Conservation (phyloP, 2,113 vertebrate species). For the Salvelinus sp. region DNA sequence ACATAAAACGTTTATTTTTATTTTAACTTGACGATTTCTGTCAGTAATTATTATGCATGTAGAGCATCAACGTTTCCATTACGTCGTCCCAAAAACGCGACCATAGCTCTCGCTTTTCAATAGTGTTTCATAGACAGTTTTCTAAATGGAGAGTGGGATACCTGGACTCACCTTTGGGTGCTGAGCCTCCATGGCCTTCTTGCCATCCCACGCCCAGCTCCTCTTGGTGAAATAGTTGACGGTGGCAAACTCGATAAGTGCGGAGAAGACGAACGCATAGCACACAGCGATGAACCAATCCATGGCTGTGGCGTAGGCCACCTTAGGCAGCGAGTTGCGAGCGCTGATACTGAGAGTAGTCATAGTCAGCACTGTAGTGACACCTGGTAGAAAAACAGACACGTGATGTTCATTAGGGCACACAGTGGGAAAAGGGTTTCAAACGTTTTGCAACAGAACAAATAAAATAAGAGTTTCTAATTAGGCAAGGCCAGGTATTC, state of each 20-base stretch:
- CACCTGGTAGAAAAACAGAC: conserved; percentile 73
- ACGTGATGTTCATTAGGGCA: not conserved
- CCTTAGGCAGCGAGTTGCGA: conserved; percentile 94
- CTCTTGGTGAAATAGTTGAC: conserved; percentile 99
- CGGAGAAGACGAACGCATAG: conserved; percentile 96
- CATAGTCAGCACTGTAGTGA: conserved; percentile 98
- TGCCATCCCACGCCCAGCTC: conserved; percentile 98
- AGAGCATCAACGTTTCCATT: too few species aligned
- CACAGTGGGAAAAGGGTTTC: too few species aligned
- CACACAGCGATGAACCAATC: conserved; percentile 99
- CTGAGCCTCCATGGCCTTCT: conserved; percentile 91
- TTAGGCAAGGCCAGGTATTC: too few species aligned
- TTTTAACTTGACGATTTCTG: too few species aligned
- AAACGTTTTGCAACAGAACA: too few species aligned
- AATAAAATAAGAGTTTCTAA: too few species aligned
- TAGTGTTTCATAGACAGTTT: not conserved
- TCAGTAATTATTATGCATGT: too few species aligned
- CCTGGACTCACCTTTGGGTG: conserved; percentile 84
- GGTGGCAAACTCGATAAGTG: conserved; percentile 94
- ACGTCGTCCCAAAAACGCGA: not conserved
- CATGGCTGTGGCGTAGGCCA: conserved; percentile 97
- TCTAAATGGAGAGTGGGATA: not conserved
- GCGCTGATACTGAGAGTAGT: conserved; percentile 97
- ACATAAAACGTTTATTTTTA: too few species aligned
- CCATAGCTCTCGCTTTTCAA: not conserved